Evolutionary conservation across 2,113 vertebrate genomes (phyloP).

Genomic region (Caranx melampygus): DNA sequence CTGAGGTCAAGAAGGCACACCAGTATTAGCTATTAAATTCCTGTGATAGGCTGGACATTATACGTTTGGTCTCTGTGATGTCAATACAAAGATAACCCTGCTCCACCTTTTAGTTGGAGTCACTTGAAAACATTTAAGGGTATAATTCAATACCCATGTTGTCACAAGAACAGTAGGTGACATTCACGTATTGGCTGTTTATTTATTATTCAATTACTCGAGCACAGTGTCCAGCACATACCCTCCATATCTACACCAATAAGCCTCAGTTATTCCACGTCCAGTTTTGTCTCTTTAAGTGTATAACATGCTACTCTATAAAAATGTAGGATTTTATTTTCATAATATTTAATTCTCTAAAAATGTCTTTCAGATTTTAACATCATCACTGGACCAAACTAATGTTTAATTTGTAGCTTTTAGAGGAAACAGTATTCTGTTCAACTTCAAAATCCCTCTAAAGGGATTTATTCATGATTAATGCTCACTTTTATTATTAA

Average conservation of each 20-base stretch:
- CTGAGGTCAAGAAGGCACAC: background rate
- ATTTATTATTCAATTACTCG: background rate
- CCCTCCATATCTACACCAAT: background rate
- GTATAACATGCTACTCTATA: background rate
- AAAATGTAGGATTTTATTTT: background rate
- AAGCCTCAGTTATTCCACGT: background rate
- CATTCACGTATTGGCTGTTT: background rate
- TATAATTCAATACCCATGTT: background rate
- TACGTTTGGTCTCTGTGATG: background rate
- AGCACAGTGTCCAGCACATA: background rate
- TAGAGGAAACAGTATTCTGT: conserved; percentile 1
- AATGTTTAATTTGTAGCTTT: conserved; percentile 19
- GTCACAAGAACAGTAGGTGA: conserved; percentile 9
- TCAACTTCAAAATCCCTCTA: conserved; percentile 9
- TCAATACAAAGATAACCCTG: background rate
- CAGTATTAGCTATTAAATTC: conserved; percentile 12
- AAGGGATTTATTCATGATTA: conserved; percentile 34
- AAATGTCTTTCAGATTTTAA: conserved; percentile 5
- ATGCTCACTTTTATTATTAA: conserved; percentile 30
- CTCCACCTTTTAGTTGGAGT: conserved; percentile 3
- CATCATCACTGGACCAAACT: background rate
- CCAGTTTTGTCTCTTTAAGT: background rate
- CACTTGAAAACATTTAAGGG: conserved; percentile 5
- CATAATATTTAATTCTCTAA: background rate
- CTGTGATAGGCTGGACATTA: background rate